phyloP scores from a whole-genome alignment of 2,113 vertebrate species.

The Empidonax alnorum region DNA sequence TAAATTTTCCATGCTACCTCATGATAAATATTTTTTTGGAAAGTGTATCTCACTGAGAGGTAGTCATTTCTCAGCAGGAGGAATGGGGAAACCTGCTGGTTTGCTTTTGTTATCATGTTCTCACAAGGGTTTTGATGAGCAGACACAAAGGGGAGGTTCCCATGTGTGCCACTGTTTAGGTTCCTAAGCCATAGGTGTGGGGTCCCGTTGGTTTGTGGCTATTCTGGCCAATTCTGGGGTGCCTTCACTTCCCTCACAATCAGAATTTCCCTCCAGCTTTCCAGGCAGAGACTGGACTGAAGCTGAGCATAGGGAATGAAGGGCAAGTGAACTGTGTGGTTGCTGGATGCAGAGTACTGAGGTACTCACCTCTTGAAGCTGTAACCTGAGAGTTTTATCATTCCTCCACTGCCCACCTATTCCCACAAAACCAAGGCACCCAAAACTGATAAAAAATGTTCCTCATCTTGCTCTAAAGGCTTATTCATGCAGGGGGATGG shows the following conservation, averaged over 20 bases:
- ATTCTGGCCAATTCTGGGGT: not conserved
- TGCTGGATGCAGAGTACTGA: not conserved
- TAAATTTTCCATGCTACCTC: not conserved
- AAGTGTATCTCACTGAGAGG: not conserved
- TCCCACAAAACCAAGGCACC: not conserved
- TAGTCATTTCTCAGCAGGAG: not conserved
- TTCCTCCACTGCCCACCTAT: not conserved
- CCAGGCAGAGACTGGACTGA: not conserved
- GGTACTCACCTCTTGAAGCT: not conserved
- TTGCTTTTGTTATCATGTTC: not conserved
- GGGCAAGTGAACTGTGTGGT: not conserved
- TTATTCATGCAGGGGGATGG: not conserved
- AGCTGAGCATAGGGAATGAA: not conserved
- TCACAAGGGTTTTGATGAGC: not conserved
- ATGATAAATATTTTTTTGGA: not conserved
- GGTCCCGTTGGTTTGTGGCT: not conserved
- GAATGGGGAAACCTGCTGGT: not conserved
- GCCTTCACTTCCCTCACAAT: not conserved
- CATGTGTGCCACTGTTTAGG: rapidly evolving
- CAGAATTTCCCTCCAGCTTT: not conserved
- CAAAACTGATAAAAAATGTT: not conserved
- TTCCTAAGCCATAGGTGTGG: no score
- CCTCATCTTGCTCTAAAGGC: not conserved
- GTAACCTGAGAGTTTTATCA: not conserved
- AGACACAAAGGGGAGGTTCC: not conserved